Base-by-base conservation (phyloP, 2,888 invertebrate species). In the Drosophila helvetica region DNA sequence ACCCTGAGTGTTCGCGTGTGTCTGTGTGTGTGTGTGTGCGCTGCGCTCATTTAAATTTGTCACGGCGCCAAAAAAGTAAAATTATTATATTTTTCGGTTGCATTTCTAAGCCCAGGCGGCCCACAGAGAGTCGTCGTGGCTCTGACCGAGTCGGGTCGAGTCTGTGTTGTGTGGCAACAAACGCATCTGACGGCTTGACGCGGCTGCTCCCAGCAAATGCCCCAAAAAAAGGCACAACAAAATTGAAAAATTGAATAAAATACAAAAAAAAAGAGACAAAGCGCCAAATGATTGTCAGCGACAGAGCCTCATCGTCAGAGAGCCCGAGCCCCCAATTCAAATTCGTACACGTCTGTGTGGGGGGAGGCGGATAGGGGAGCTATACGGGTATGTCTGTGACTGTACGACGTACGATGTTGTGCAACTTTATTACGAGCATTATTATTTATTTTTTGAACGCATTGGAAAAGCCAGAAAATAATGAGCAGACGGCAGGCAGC, bases 11-110 rank as follows among this genome's bases (percentile, higher is more conserved):
- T 15, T 43, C 66, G 18, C 19, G n/a, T 33, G 25, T 25, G 7
- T 25, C 6, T 25, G 25, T 25, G 25, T 25, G 7, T 38, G 19
- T 33, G 38, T 48, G n/a, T 33, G 18, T 57, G 51, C 30, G 27
- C 27, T 56, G 75, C 6, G 75, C 75, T 71, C 75, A 75, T 75
- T 74, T 74, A 60, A 74, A 74, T 74, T 74, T 75, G 76, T 74
- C 76, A 71, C 74, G 66, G 70, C 64, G 70, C 56, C 67, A 70
- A 33, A 18, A 63, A 72, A 56, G 54, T 68, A 68, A 56, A 43
- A 48, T 68, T 18, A 68, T 68, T 66, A 66, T 62, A 38, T 50
- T 63, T 63, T 63, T 69, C 17, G 72, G 72, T 46, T 70, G 73
- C 69, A 70, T 70, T 70, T 70, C 69, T 72, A 70, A 70, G 71